These are phyloP conservation scores for Agrenia bidenticulata DNA, from an alignment of 2,888 invertebrate genomes.

Conservation along the genomic window DNA sequence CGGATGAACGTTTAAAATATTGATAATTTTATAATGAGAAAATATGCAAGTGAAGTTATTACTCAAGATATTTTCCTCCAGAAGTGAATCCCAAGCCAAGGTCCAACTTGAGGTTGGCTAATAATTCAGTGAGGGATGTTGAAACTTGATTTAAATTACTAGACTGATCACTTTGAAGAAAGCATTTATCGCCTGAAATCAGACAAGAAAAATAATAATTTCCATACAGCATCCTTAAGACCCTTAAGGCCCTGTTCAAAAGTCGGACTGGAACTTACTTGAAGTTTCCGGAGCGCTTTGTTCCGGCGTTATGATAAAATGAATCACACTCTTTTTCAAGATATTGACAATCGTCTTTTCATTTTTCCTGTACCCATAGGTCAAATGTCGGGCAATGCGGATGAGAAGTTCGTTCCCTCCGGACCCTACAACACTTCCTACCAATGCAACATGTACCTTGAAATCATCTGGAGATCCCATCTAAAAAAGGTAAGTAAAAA, in stretches of 20 bases:
- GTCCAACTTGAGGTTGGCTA: slow-evolving; percentile 26
- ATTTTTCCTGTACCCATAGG: slow-evolving; percentile 69
- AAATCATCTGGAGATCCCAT: slow-evolving; percentile 74
- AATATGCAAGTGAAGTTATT: too few species aligned
- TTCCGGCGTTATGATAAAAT: slow-evolving; percentile 59
- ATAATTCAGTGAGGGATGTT: neutral
- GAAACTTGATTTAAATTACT: too few species aligned
- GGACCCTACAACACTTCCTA: slow-evolving; percentile 82
- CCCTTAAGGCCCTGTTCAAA: too few species aligned
- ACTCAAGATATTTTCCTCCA: slow-evolving; percentile 40
- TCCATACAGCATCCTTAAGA: too few species aligned
- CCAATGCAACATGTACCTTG: slow-evolving; percentile 79
- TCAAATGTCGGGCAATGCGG: slow-evolving; percentile 78
- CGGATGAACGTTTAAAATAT: too few species aligned
- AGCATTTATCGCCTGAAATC: too few species aligned
- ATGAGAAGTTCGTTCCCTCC: slow-evolving; percentile 79
- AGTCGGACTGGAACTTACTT: too few species aligned
- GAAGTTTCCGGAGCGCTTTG: slow-evolving; percentile 4
- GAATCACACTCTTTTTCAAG: slow-evolving; percentile 71
- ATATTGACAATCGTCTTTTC: slow-evolving; percentile 68
- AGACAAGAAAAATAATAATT: too few species aligned
- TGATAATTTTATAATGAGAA: too few species aligned
- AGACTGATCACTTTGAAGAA: too few species aligned
- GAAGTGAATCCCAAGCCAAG: slow-evolving; percentile 32
- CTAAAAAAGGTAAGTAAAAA: slow-evolving; percentile 60